Conservation (phyloP, 2,888 invertebrate genomes). For the Caenorhabditis angaria region DNA sequence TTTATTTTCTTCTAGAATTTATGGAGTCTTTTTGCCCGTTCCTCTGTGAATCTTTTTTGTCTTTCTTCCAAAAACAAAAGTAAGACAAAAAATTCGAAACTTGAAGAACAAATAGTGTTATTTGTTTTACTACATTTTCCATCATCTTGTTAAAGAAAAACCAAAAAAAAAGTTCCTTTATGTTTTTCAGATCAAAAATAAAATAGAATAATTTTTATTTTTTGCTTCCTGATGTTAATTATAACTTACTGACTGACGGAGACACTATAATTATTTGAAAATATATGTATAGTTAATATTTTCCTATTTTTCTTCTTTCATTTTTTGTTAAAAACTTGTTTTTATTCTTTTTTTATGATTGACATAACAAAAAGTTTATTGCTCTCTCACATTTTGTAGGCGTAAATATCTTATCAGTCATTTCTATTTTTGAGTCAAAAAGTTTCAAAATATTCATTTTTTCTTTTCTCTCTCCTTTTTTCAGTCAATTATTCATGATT, state of each 20-base stretch:
- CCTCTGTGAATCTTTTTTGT: neutral
- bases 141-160: too few species aligned
- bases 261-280: neutral
- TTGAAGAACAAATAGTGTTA: conserved; percentile 2
- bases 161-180: neutral
- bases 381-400: neutral
- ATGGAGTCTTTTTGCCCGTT: neutral
- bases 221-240: conserved; percentile 1
- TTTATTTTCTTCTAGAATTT: neutral
- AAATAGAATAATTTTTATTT: neutral
- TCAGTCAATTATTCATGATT: neutral
- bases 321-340: conserved; percentile 9
- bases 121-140: neutral
- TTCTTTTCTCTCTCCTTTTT: conserved; percentile 3
- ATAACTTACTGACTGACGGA: neutral
- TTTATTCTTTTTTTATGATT: too few species aligned
- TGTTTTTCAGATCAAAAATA: neutral
- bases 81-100: conserved; percentile 1
- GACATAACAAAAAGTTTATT: neutral
- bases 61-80: neutral
- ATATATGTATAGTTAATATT: neutral
- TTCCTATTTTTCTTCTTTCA: conserved; percentile 7
- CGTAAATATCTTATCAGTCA: neutral
- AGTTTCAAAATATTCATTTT: neutral
- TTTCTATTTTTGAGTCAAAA: neutral